Evolutionary conservation across 53 echinoderm and acorn worm species (phyloP).

Genomic region (Echinometra lucunter): DNA sequence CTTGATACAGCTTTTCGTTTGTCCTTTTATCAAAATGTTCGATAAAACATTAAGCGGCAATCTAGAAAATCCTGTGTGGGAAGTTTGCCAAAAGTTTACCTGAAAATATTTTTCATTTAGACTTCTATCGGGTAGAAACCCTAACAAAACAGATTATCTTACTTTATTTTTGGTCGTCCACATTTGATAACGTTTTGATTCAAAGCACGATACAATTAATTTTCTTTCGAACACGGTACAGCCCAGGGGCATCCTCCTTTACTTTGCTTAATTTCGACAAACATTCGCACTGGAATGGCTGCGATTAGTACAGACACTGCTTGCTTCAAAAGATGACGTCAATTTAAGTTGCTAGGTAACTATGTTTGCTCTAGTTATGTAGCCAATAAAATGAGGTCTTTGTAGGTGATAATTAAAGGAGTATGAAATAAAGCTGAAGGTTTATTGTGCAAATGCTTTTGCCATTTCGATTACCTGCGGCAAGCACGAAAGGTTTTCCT

Average conservation of each 20-base stretch:
- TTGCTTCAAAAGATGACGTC: neutral
- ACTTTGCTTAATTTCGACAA: neutral
- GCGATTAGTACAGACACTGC: neutral
- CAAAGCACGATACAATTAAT: neutral
- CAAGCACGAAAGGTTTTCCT: neutral
- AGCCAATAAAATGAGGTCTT: neutral
- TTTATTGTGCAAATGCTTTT: neutral
- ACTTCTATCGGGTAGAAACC: no score
- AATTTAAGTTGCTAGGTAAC: conserved; percentile 24
- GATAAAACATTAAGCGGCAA: no score
- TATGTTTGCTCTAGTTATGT: neutral
- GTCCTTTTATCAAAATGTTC: no score
- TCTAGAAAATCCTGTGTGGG: no score
- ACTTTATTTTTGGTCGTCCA: neutral
- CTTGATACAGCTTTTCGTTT: no score
- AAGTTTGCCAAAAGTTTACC: no score
- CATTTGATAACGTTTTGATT: neutral
- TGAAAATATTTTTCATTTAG: no score
- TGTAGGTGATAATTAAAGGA: neutral
- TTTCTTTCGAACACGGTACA: no score
- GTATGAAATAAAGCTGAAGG: neutral
- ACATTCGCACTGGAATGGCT: neutral
- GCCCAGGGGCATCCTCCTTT: neutral
- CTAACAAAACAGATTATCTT: no score
- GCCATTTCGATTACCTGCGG: neutral